phyloP scores from a whole-genome alignment of 2,113 vertebrate genomes.

The Chaetops frenatus region DNA sequence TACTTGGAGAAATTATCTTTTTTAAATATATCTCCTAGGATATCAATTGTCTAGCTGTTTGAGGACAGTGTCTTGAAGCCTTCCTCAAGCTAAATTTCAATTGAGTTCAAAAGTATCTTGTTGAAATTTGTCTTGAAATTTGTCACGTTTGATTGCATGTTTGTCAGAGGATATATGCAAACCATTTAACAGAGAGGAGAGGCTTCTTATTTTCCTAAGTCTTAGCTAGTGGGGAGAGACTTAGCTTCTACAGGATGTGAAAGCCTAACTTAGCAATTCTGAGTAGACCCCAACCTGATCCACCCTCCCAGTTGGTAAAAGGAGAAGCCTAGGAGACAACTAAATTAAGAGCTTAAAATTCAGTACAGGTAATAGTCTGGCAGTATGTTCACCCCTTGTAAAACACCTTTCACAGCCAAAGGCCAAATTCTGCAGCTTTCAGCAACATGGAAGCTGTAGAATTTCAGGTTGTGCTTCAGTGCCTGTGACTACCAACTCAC shows the following conservation, averaged over 20 bases:
- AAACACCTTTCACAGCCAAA: background rate
- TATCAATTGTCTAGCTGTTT: background rate
- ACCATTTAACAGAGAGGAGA: background rate
- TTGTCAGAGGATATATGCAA: background rate
- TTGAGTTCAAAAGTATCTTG: background rate
- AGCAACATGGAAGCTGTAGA: background rate
- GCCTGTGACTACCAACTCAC: rapidly evolving
- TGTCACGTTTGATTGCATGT: background rate
- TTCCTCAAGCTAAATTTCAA: background rate
- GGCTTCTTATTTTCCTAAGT: background rate
- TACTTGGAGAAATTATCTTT: background rate
- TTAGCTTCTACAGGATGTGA: background rate
- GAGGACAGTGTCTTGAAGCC: background rate
- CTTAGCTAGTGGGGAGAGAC: background rate
- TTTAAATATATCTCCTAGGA: background rate
- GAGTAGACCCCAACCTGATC: background rate
- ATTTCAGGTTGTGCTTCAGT: background rate
- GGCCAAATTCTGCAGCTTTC: background rate
- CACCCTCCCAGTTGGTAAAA: background rate
- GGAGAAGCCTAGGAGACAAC: background rate
- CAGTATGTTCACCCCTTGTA: background rate
- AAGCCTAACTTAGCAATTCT: background rate
- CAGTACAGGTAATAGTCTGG: background rate
- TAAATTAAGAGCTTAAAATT: background rate
- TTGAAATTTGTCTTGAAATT: background rate